Conservation (phyloP, 1,140 invertebrate genomes). For the Colletes gigas region DNA sequence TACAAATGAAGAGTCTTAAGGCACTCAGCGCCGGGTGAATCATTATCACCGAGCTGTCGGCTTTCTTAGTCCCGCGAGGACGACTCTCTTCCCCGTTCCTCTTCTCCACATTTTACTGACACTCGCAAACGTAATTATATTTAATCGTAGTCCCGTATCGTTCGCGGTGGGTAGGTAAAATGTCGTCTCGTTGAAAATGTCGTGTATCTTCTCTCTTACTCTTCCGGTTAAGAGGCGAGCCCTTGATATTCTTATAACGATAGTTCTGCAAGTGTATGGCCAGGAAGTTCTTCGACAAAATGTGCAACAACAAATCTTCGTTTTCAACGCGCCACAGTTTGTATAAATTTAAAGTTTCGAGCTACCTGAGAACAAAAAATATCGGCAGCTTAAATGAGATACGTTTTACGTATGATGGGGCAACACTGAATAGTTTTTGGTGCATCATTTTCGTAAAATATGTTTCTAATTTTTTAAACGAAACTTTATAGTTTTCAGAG, state of each 20-base stretch:
- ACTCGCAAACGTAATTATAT: conserved; percentile 75
- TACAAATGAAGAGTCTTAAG: conserved; percentile 81
- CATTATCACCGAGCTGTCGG: conserved; percentile 76
- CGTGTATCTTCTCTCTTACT: conserved; percentile 16
- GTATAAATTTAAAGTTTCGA: background rate
- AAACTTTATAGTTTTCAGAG: no score
- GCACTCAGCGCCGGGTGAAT: conserved; percentile 72
- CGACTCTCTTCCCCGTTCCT: conserved; percentile 52
- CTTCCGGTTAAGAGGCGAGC: background rate
- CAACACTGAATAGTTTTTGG: no score
- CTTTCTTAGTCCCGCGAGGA: conserved; percentile 53
- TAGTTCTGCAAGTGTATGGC: background rate
- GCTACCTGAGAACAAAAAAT: no score
- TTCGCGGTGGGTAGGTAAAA: conserved; percentile 43
- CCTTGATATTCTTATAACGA: background rate
- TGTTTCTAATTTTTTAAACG: no score
- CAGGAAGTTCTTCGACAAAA: background rate
- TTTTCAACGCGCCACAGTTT: background rate
- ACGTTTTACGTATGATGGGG: no score
- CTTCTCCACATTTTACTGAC: conserved; percentile 72
- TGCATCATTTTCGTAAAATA: no score
- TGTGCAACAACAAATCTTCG: background rate
- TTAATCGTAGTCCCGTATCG: conserved; percentile 66
- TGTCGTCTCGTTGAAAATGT: conserved; percentile 27
- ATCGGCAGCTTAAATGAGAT: no score